These are phyloP conservation scores for Rhabdomys dilectus DNA, from an alignment of 2,113 vertebrate species.

Conservation along the genomic window DNA sequence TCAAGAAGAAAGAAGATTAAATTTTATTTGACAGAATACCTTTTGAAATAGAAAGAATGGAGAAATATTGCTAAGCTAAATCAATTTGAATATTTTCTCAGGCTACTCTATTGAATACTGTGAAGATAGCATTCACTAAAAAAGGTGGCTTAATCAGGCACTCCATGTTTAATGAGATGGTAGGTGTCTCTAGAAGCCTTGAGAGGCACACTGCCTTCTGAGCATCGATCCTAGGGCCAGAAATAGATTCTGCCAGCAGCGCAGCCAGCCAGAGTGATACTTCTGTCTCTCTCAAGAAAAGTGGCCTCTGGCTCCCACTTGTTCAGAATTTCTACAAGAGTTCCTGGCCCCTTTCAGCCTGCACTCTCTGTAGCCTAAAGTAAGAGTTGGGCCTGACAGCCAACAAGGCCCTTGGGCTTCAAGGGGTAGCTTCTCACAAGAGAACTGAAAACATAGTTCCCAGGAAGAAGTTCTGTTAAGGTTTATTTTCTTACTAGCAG, in stretches of 20 bases:
- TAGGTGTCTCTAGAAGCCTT: not conserved
- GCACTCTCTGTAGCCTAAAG: not conserved
- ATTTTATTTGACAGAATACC: conserved; percentile 14
- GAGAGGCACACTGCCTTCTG: not conserved
- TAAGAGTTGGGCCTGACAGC: not conserved
- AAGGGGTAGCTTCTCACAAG: not conserved
- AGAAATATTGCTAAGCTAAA: conserved; percentile 4
- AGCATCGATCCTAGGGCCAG: not conserved
- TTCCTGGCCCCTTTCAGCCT: not conserved
- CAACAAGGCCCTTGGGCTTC: not conserved
- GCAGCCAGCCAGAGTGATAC: not conserved
- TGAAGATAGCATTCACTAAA: not conserved
- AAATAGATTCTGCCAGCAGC: not conserved
- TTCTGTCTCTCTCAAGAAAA: not conserved
- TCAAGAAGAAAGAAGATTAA: not conserved
- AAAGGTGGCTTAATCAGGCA: not conserved
- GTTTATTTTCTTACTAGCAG: conserved; percentile 22
- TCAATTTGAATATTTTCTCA: conserved; percentile 26
- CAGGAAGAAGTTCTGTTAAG: not conserved
- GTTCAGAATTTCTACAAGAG: not conserved
- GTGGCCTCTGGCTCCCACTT: not conserved
- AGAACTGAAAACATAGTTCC: conserved; percentile 14
- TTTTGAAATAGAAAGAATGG: conserved; percentile 43
- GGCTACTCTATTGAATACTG: not conserved
- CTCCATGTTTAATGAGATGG: not conserved